Evolutionary conservation across 1,140 invertebrate species (phyloP).

Genomic region (Sitodiplosis mosellana): DNA sequence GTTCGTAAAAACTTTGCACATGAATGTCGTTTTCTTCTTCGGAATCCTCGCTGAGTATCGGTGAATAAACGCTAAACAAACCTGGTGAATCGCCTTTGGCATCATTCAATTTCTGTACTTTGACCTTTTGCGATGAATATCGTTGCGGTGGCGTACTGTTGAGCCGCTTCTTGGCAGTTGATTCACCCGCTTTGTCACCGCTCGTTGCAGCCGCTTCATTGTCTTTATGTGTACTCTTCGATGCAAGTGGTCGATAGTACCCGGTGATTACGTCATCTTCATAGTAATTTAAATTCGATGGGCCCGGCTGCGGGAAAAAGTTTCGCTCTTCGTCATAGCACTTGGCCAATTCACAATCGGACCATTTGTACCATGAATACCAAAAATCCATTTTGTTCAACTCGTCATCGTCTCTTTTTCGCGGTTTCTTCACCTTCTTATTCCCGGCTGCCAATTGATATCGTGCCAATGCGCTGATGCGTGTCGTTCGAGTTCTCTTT

Average conservation of each 20-base stretch:
- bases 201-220: no score
- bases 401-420: not conserved
- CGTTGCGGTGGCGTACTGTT: no score
- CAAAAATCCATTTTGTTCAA: not conserved
- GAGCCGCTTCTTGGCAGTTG: no score
- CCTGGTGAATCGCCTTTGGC: not conserved
- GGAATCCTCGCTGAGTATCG: not conserved
- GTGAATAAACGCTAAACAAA: not conserved
- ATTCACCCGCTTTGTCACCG: no score
- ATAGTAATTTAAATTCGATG: not conserved
- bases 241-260: not conserved
- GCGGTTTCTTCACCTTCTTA: not conserved
- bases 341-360: not conserved
- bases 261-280: not conserved
- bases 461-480: no score
- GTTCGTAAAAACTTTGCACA: not conserved
- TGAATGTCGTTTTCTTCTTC: not conserved
- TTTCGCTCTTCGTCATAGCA: not conserved
- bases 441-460: not conserved
- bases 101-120: no score
- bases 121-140: no score
- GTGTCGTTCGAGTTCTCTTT: no score
- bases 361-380: not conserved
- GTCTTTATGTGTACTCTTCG: not conserved
- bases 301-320: constrained; percentile 2